These are phyloP conservation scores for Pseudotriccus pelzelni DNA, from an alignment of 2,797 vertebrate species.

Conservation along the genomic window DNA sequence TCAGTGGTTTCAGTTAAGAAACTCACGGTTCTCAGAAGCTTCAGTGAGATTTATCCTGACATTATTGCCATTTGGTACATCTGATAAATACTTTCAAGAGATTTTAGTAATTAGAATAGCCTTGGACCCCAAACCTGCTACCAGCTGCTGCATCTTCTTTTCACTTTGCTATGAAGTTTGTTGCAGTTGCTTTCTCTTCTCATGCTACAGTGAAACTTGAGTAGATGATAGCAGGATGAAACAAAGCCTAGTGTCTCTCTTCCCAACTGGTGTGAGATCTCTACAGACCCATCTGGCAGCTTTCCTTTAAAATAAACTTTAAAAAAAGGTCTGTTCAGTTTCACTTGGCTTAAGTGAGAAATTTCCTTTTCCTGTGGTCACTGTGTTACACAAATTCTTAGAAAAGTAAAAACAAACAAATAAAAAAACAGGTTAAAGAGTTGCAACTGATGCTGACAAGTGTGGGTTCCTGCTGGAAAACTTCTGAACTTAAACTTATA, in stretches of 20 bases:
- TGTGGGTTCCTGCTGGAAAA: background rate
- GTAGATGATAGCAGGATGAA: slow-evolving; percentile 39
- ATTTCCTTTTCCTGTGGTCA: background rate
- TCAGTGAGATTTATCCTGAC: background rate
- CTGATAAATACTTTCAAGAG: background rate
- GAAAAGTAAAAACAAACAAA: background rate
- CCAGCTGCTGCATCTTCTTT: slow-evolving; percentile 49
- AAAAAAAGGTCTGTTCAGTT: background rate
- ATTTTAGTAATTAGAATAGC: background rate
- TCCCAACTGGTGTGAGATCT: background rate
- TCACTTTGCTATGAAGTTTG: slow-evolving; percentile 37
- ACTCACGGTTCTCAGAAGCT: background rate
- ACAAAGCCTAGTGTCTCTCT: slow-evolving; percentile 13
- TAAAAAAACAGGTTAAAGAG: background rate
- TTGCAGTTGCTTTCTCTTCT: slow-evolving; percentile 56
- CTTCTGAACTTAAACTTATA: background rate
- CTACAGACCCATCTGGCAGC: background rate
- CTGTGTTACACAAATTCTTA: slow-evolving; percentile 15
- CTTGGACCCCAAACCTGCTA: background rate
- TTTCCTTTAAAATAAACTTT: slow-evolving; percentile 43
- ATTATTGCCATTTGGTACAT: background rate
- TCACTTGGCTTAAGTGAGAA: background rate
- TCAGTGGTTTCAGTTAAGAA: background rate
- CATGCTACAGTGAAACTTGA: slow-evolving; percentile 53
- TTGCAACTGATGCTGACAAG: background rate